phyloP scores from a whole-genome alignment of 2,113 vertebrate species.

The Cheirogaleus medius region DNA sequence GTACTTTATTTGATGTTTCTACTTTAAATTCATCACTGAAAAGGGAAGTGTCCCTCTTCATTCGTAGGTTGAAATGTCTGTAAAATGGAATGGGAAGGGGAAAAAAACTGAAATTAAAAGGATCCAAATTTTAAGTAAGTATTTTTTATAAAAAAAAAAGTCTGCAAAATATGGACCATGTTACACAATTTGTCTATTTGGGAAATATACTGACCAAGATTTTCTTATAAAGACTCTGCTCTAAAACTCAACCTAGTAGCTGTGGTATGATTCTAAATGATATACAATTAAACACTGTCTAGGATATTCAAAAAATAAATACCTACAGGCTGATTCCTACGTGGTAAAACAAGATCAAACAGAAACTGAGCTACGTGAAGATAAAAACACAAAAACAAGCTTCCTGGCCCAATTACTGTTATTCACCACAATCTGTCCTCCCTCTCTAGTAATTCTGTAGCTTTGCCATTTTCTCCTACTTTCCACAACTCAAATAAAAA shows the following conservation, averaged over 20 bases:
- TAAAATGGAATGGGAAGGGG: conserved; percentile 65
- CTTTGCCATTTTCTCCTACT: not conserved
- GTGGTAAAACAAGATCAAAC: not conserved
- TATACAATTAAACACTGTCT: conserved; percentile 37
- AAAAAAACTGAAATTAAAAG: conserved; percentile 54
- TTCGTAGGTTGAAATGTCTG: conserved; percentile 95
- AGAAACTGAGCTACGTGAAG: not conserved
- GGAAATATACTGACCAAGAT: not conserved
- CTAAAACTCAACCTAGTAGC: not conserved
- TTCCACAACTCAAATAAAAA: not conserved
- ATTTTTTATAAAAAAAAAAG: conserved; percentile 1
- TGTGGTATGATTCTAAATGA: not conserved
- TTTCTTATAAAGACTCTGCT: conserved; percentile 37
- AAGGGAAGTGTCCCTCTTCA: conserved; percentile 94
- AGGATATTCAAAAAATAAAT: not conserved
- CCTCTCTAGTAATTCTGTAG: not conserved
- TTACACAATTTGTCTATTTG: not conserved
- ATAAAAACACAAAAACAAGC: conserved; percentile 5
- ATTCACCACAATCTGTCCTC: not conserved
- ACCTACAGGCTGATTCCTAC: not conserved
- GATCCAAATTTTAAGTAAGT: conserved; percentile 30
- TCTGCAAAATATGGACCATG: not conserved
- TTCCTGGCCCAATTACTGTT: not conserved
- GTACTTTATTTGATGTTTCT: conserved; percentile 90
- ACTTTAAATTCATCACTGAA: conserved; percentile 94